Evolutionary conservation across 2,113 vertebrate genomes (phyloP), one percentile per base, ranked within the genome.

Genomic region (Chrysemys picta): DNA sequence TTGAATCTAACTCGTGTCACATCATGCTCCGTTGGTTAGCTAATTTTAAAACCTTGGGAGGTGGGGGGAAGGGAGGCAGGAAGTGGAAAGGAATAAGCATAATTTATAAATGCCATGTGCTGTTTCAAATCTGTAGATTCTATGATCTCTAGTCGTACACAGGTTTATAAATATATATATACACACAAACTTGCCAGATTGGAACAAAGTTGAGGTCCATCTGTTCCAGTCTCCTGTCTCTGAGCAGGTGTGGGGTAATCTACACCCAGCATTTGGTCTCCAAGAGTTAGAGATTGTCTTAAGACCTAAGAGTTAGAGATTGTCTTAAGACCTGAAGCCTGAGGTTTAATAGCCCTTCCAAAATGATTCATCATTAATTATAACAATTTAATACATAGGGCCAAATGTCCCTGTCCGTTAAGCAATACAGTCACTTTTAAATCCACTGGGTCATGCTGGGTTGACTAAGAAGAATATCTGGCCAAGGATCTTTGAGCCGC

Each of bases 311-410:
- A 42, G 42, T 42, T 42, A 42, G 42, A 42, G 62, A 22, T 76
- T 27, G 9, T 10, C 24, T 25, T 3, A n/a, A 27, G 59, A 1
- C 80, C 25, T 38, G 31, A 25, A 59, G 3, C 2, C 24, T 2
- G 6, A 38, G 35, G 1, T 1, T 4, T 81, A 14, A 59, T 27
- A 14, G 5, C 3, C 4, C 16, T 87, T 45, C 89, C 93, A 49
- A 10, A 27, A 8, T 57, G 52, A 42, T 3, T 53, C 53, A 49
- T 42, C 24, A 57, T 3, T 31, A 94, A 57, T 2, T n/a, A 93
- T 4, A 78, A 45, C 42, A 10, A 29, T 53, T 80, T 78, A 1
- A 0, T 1, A 42, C 59, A 82, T 5, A 0, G 0, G 1, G 10
- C 5, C 14, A 10, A 27, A 4, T 85, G 92, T 72, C 75, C 54